These are phyloP conservation scores for Thymelicus sylvestris DNA, from an alignment of 2,888 invertebrate genomes.

Conservation along the genomic window DNA sequence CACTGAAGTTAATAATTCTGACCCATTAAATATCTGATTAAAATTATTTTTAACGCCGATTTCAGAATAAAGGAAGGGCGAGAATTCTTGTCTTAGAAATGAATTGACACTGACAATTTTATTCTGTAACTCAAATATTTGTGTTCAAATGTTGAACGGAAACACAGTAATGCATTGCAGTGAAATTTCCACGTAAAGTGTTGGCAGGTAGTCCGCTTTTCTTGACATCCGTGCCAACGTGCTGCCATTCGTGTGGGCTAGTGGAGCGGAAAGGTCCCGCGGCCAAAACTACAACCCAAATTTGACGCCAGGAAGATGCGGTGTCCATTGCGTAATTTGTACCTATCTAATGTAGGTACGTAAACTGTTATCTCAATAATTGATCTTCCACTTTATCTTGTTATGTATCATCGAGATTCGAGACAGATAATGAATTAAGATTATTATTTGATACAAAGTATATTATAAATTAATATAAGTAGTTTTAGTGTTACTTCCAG, in stretches of 20 bases:
- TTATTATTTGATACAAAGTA: no score
- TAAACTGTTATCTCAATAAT: conserved; percentile 2
- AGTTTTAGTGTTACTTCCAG: no score
- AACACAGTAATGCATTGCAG: conserved; percentile 24
- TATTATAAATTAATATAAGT: no score
- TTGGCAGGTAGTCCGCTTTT: conserved; percentile 35
- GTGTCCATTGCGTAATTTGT: not conserved
- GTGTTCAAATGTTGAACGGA: conserved; percentile 18
- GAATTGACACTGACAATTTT: not conserved
- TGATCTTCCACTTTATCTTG: not conserved
- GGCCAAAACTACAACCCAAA: conserved; percentile 16
- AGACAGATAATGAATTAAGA: no score
- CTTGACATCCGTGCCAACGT: conserved; percentile 32
- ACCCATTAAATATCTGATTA: not conserved
- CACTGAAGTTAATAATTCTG: not conserved
- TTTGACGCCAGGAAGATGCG: conserved; percentile 16
- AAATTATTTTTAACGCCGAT: not conserved
- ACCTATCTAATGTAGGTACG: not conserved
- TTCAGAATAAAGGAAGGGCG: not conserved
- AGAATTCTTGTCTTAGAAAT: not conserved
- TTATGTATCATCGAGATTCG: no score
- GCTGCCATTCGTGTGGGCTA: conserved; percentile 16
- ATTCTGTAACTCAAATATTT: conserved; percentile 14
- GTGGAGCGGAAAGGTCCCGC: conserved; percentile 11
- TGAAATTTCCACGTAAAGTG: conserved; percentile 27